phyloP scores from a whole-genome alignment of 2,888 invertebrate species.

The Pyrgus malvae region DNA sequence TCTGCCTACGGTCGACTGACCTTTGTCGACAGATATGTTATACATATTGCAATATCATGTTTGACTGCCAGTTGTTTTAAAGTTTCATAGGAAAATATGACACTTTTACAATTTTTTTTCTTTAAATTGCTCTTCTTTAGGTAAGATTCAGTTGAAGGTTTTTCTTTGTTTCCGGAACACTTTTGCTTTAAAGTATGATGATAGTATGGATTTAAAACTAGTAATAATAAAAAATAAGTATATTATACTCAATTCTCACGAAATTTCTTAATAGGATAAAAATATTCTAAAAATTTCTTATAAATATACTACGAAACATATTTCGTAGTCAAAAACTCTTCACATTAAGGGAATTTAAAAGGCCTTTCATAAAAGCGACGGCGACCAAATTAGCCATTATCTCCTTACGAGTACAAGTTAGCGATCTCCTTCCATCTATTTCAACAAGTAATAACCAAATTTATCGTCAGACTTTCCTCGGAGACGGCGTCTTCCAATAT shows the following conservation, averaged over 20 bases:
- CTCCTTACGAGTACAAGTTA: slow-evolving; percentile 79
- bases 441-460: slow-evolving; percentile 82
- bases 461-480: slow-evolving; percentile 79
- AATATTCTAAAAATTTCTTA: too few species aligned
- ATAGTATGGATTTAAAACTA: too few species aligned
- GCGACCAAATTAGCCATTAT: slow-evolving; percentile 78
- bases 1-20: neutral
- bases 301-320: slow-evolving; percentile 39
- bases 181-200: too few species aligned
- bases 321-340: slow-evolving; percentile 60
- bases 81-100: neutral
- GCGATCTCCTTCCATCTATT: slow-evolving; percentile 81
- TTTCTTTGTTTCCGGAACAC: too few species aligned
- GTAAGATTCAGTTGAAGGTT: too few species aligned
- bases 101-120: neutral
- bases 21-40: slow-evolving; percentile 31
- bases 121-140: too few species aligned
- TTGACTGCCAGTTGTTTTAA: neutral
- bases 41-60: neutral
- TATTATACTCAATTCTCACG: too few species aligned
- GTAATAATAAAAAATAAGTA: too few species aligned
- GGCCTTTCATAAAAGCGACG: slow-evolving; percentile 74
- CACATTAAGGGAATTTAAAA: slow-evolving; percentile 76
- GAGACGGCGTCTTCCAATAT: slow-evolving; percentile 73
- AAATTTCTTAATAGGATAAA: too few species aligned